Percentiles rank a stretch among this genome's conserved stretches.
phyloP scores from a whole-genome alignment of 2,797 vertebrate species.

The Neomorphus geoffroyi region DNA sequence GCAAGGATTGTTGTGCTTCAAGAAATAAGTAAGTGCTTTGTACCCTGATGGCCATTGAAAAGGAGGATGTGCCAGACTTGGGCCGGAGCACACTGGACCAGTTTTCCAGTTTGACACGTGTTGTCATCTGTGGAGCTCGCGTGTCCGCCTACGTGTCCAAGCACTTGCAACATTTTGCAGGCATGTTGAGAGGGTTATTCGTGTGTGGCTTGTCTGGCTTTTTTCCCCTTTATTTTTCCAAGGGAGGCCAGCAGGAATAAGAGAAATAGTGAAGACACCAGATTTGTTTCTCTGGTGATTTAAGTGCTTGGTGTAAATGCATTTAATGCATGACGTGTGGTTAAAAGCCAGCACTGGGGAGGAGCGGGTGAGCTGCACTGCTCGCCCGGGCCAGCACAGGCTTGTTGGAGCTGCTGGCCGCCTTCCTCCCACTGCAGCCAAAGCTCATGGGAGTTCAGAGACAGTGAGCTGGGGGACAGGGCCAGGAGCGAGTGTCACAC shows the following conservation, averaged over 20 bases:
- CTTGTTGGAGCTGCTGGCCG: conserved; percentile 14
- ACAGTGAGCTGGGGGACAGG: neutral
- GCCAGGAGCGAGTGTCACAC: neutral
- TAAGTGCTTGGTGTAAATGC: neutral
- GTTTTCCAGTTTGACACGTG: neutral
- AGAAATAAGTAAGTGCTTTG: conserved; percentile 23
- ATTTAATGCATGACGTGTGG: neutral
- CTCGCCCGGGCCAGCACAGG: neutral
- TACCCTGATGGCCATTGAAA: neutral
- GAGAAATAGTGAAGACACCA: neutral
- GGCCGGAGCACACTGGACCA: neutral
- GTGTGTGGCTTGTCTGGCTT: neutral
- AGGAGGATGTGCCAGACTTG: neutral
- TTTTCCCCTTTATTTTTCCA: neutral
- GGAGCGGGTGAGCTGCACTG: neutral
- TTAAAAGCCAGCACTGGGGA: conserved; percentile 25
- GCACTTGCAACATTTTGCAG: neutral
- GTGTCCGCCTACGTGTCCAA: neutral
- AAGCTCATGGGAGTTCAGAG: neutral
- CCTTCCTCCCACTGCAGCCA: neutral
- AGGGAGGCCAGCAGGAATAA: neutral
- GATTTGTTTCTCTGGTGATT: neutral
- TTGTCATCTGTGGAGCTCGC: neutral
- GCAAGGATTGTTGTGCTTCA: conserved; percentile 22
- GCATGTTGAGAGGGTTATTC: neutral